Conservation (phyloP, 2,113 vertebrate species). For the Oncorhynchus clarkii region DNA sequence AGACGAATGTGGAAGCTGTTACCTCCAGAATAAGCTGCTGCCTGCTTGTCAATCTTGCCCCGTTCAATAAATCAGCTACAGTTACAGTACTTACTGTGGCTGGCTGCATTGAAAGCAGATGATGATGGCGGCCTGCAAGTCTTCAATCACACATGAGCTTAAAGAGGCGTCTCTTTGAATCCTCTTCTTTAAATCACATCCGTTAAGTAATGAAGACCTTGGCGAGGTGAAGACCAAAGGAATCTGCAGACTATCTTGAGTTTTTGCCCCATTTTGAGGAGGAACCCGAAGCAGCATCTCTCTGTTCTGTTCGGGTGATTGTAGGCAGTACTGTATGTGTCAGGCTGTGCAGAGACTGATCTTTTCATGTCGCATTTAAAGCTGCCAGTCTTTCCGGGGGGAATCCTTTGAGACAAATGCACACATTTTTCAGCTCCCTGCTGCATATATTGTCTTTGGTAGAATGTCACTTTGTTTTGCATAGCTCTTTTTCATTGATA, state of each 20-base stretch:
- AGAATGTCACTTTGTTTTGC: conserved; percentile 37
- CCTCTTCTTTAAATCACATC: conserved; percentile 6
- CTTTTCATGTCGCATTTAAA: conserved; percentile 46
- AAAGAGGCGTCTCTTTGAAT: background rate
- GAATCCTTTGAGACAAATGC: background rate
- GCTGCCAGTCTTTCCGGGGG: background rate
- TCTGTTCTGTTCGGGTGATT: background rate
- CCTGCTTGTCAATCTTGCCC: background rate
- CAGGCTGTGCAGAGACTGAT: conserved; percentile 27
- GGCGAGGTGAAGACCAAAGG: conserved; percentile 2
- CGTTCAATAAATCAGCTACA: conserved; percentile 16
- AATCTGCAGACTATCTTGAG: background rate
- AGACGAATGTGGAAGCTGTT: background rate
- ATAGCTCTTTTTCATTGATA: conserved; percentile 33
- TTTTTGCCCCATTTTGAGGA: background rate
- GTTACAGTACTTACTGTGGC: background rate
- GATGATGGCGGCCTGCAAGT: background rate
- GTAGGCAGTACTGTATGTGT: background rate
- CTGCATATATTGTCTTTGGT: conserved; percentile 24
- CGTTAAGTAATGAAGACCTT: conserved; percentile 13
- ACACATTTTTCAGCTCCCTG: conserved; percentile 35
- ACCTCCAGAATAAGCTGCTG: conserved; percentile 12
- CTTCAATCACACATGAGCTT: background rate
- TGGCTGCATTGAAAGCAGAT: conserved; percentile 8
- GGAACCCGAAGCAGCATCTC: background rate